Evolutionary conservation across 1,140 invertebrate species (phyloP), one percentile per base, ranked within the genome.

Genomic region (Lepidurus arcticus): DNA sequence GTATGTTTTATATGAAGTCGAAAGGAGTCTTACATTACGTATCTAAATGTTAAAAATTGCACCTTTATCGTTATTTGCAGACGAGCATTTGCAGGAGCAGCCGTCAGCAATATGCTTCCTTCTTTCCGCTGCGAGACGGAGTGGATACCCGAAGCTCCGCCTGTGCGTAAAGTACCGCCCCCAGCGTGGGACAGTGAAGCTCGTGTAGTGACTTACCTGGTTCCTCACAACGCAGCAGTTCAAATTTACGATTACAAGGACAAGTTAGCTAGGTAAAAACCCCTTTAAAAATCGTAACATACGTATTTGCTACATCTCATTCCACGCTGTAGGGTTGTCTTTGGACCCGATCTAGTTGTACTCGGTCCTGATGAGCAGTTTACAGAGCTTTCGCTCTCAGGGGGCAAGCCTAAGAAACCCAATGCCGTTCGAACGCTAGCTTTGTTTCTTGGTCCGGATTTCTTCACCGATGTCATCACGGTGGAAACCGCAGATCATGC

Each of bases 331-430:
- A 87, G 87, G 75, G 86, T 88, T 81, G 81, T 87, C 7, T 88
- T 87, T 84, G 87, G 87, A 26, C 87, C 87, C n/a, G 87, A 88
- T 78, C 81, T 88, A 78, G 87, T 88, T 2, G 88, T 88, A 87
- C 80, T 88, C n/a, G 84, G 84, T 16, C 87, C 87, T 13, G 86
- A 88, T 81, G 87, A 88, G 81, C 86, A 88, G 80, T 88, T 88
- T 82, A 88, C 87, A 42, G 85, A 86, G 80, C 83, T 88, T 1
- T 84, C 83, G 80, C 78, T 88, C 21, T 87, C 86, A 44, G 87
- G 87, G 74, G 87, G 86, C 16, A 87, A 87, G 80, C 87, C 87
- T 21, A 88, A 88, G 82, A 85, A 85, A 80, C 86, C 86, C 4
- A 88, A 87, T 81, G 76, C 83, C 43, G 88, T 88, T 80, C 85